Evolutionary conservation across 1,140 invertebrate species (phyloP), one percentile per base, ranked within the genome.

Genomic region (Aplysia californica): DNA sequence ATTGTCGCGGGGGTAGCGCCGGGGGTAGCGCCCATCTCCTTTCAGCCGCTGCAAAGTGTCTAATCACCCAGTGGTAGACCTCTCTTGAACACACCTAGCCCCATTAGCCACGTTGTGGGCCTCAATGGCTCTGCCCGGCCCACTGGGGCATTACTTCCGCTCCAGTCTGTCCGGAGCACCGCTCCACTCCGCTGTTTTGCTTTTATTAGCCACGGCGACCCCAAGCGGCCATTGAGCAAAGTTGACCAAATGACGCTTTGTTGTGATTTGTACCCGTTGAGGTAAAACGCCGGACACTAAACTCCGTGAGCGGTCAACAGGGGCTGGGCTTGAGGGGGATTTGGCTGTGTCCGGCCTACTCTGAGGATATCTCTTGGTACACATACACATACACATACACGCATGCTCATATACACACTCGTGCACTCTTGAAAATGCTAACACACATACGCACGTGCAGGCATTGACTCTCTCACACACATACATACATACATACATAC

Each of bases 61-160:
- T 31, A 61, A 61, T 61, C 18, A 61, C 20, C 18, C 58, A 10
- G 10, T 26, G 58, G 10, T 18, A 18, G 29, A 26, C 44, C 10
- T 20, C 29, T 61, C 58, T 61, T 61, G 58, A 61, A 20, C 10
- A 31, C 10, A 61, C 10, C 58, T 26, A 10, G 58, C 10, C 58
- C 58, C 58, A 61, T 61, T 61, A 61, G 58, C 20, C 29, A 61
- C 58, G 29, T 61, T 61, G 58, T 61, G 6, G 26, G 10, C 6
- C 6, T 61, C 58, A 10, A 29, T 26, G 29, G 58, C 6, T 6
- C 58, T 61, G 58, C 58, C 58, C 58, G 10, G 58, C 58, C 58
- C 58, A 61, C 58, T 26, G 58, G 29, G 20, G 58, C 58, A 61
- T 61, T 61, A 61, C 10, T 61, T 61, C 58, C 58, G 58, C 58